Base-by-base conservation (phyloP, 1,140 invertebrate species). In the Platyscapa corneri region DNA sequence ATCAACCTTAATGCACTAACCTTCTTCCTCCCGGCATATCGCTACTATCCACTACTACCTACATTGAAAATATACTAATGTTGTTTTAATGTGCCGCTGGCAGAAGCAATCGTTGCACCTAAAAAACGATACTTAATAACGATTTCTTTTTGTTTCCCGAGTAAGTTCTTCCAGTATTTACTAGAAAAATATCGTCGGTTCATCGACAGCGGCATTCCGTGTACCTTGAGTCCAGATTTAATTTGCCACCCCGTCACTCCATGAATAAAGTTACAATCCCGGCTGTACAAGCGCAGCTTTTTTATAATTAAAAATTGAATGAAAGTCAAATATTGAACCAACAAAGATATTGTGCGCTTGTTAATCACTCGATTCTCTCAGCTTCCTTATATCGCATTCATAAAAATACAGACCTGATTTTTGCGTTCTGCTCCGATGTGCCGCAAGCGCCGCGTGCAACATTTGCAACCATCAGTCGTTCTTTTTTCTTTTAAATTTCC, bases 161-260 rank as follows among this genome's bases (percentile, higher is more conserved):
- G 84, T 85, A 82, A 85, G 84, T 85, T 77, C 20, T 85, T 77
- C 20, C 53, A 67, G 27, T 67, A n/a, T 39, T 32, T 49, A 75
- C 6, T n/a, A 18, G 39, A 83, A 32, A 32, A 20, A 10, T 32
- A 46, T 76, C 3, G 3, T 60, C 0, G 20, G n/a, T 8, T 5
- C 27, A 42, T 65, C 49, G 8, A 82, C 23, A n/a, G 18, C 16
- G 34, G 16, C n/a, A 27, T 23, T 72, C 42, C 27, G 16, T 56
- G 30, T 32, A 67, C n/a, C 56, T 74, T 83, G 34, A 83, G 82
- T 83, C 27, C 23, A 77, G 37, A 83, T 72, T 82, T 82, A 49
- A 82, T 82, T 72, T 72, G 30, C 53, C n/a, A 76, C 37, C n/a
- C 42, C 32, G 3, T 34, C 30, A 32, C 6, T 32, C 1, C 7